Percentiles rank a stretch among this genome's conserved stretches.
These are phyloP conservation scores for Caenorhabditis drosophilae DNA, from an alignment of 2,888 invertebrate species.

Conservation along the genomic window DNA sequence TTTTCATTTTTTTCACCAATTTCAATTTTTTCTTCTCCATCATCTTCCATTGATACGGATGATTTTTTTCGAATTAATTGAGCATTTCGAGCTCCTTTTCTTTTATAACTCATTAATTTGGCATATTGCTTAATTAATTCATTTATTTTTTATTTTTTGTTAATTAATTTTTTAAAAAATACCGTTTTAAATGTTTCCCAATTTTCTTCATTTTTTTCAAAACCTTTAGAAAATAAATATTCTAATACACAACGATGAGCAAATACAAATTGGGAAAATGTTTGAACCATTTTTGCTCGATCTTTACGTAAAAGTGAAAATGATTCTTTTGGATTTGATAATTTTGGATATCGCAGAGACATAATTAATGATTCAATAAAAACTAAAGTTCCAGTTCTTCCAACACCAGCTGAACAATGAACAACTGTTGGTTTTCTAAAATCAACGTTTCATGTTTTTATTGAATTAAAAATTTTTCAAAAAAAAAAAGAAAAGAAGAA, in stretches of 20 bases:
- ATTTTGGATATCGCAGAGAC: slow-evolving; percentile 10
- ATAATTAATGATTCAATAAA: slow-evolving; percentile 24
- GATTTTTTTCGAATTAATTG: no score
- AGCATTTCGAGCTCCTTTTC: no score
- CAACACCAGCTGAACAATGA: slow-evolving; percentile 31
- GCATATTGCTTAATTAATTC: no score
- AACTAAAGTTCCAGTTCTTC: slow-evolving; percentile 24
- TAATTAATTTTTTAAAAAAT: no score
- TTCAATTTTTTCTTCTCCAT: no score
- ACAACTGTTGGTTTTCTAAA: slow-evolving; percentile 20
- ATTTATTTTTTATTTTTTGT: no score
- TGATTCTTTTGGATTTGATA: slow-evolving; percentile 5
- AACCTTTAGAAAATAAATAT: slow-evolving; percentile 9
- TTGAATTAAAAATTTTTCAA: neutral
- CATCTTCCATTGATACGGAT: no score
- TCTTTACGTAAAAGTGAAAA: slow-evolving; percentile 14
- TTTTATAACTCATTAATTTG: no score
- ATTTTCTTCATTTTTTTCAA: slow-evolving; percentile 3
- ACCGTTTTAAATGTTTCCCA: no score
- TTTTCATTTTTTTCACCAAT: no score
- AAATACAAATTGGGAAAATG: slow-evolving; percentile 18
- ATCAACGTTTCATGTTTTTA: no score
- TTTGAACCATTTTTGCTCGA: slow-evolving; percentile 22
- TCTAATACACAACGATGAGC: slow-evolving; percentile 26
- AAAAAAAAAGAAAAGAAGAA: neutral